Evolutionary conservation across 2,113 vertebrate genomes (phyloP), one percentile per base, ranked within the genome.

Genomic region (Puma concolor): DNA sequence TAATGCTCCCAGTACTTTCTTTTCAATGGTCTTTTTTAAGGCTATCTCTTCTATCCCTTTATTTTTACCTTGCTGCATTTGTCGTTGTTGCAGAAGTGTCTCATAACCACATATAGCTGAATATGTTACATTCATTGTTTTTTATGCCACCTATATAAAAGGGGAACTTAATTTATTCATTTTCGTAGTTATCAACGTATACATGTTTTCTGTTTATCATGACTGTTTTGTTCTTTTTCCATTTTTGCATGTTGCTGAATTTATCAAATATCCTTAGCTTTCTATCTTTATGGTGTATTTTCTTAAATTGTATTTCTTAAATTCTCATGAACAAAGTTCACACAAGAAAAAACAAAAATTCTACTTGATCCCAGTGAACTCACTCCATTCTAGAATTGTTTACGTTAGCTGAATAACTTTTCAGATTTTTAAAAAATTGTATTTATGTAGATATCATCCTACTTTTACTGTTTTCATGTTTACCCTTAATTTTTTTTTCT

Each of bases 181-280:
- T 54, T 94, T 33, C 83, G 4, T 50, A 44, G 83, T 82, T 69
- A 83, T 25, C 57, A 4, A 44, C 31, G 1, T 44, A 82, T 4
- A 89, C 27, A 41, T 50, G 50, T 69, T 76, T 86, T 41, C 27
- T 69, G 71, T 57, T 76, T 74, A 52, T 76, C 29, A 36, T 54
- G 67, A 88, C 13, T n/a, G 48, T 76, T 72, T 48, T 84, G 16
- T 9, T 69, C 8, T 19, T 60, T 71, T 44, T 50, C 76, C 88
- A 83, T 91, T 88, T n/a, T 48, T 92, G n/a, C 31, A n/a, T 66
- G 33, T 96, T 93, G 54, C 12, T 92, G 25, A 85, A 74, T 52
- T 69, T 85, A 88, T 63, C 23, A 89, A 84, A 88, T 82, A 87
- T 50, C 27, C n/a, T 80, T 54, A 71, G 29, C 29, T 71, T 85